These are phyloP conservation scores for Pteropus alecto DNA, from an alignment of 2,113 vertebrate species.

Conservation along the genomic window DNA sequence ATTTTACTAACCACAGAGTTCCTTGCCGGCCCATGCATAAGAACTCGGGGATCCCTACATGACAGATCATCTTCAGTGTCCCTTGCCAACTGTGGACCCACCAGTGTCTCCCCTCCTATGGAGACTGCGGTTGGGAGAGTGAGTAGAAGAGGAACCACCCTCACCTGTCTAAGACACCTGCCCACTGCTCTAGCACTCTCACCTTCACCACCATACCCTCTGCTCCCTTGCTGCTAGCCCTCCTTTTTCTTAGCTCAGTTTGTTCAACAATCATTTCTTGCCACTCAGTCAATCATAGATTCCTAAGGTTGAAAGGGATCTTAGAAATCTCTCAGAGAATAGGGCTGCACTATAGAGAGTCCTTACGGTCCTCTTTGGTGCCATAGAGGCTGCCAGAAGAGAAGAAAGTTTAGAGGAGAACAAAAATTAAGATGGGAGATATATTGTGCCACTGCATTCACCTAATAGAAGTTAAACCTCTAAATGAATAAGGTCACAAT, in stretches of 20 bases:
- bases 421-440: neutral
- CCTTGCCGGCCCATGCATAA: neutral
- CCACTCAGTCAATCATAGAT: neutral
- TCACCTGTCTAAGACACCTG: conserved; percentile 8
- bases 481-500: conserved; percentile 12
- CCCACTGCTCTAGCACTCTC: neutral
- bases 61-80: neutral
- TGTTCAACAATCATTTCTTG: neutral
- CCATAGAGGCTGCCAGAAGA: neutral
- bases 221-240: neutral
- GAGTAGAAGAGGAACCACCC: neutral
- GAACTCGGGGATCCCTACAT: neutral
- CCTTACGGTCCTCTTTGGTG: neutral
- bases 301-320: neutral
- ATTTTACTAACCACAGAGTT: conserved; percentile 6
- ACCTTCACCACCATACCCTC: neutral
- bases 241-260: neutral
- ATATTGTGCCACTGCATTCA: neutral
- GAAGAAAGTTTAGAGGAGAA: neutral
- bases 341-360: neutral
- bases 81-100: neutral
- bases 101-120: neutral
- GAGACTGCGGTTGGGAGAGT: neutral
- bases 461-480: neutral
- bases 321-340: neutral